These are phyloP conservation scores for Eubucco bourcierii DNA, from an alignment of 2,113 vertebrate species.

Conservation along the genomic window DNA sequence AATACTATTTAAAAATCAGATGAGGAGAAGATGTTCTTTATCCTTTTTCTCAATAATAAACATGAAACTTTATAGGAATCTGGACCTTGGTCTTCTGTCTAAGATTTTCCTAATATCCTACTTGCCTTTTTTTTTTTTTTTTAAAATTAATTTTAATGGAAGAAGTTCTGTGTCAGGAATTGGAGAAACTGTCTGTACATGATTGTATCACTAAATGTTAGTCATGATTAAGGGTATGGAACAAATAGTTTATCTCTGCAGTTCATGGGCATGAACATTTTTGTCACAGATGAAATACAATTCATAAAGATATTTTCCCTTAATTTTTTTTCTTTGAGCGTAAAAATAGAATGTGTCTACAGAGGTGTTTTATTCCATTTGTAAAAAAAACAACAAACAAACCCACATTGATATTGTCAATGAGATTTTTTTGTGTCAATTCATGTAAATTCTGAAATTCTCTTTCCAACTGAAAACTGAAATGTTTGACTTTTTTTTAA, in stretches of 20 bases:
- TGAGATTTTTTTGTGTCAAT: background rate
- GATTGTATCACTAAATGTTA: background rate
- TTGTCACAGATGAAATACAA: background rate
- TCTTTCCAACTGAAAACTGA: background rate
- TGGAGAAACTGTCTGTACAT: background rate
- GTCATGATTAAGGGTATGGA: background rate
- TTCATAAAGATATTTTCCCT: background rate
- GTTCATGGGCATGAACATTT: background rate
- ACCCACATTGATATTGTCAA: background rate
- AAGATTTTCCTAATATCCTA: background rate
- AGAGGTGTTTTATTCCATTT: background rate
- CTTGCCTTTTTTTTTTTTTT: background rate
- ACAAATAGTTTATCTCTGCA: background rate
- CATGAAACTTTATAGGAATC: background rate
- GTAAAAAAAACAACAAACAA: background rate
- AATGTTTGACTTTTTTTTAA: background rate
- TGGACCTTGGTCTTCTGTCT: background rate
- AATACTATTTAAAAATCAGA: background rate
- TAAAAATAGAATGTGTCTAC: background rate
- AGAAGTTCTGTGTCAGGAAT: background rate
- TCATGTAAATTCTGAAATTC: background rate
- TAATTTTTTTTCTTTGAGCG: background rate
- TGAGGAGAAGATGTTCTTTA: background rate
- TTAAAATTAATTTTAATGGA: background rate
- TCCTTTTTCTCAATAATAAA: background rate